Percentiles rank a stretch among this genome's conserved stretches.
phyloP scores from a whole-genome alignment of 2,888 invertebrate genomes.

The Ypsolopha sequella region DNA sequence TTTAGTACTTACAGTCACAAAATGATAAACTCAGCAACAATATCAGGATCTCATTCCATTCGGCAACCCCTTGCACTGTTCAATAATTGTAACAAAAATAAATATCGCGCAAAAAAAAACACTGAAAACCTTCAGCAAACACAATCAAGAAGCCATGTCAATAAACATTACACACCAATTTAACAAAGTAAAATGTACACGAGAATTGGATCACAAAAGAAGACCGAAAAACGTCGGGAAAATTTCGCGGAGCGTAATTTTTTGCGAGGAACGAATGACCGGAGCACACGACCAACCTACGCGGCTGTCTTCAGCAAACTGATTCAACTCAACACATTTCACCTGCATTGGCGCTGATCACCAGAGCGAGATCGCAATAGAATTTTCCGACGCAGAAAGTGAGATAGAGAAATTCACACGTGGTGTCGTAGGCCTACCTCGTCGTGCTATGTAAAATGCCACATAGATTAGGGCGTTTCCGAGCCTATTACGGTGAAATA shows the following conservation, averaged over 20 bases:
- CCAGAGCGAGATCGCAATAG: constrained; percentile 5
- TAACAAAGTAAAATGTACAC: background rate
- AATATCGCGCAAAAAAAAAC: constrained; percentile 17
- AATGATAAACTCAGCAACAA: background rate
- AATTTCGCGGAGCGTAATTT: constrained; percentile 34
- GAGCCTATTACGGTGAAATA: too few species aligned
- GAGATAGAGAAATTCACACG: constrained; percentile 43
- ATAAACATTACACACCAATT: constrained; percentile 32
- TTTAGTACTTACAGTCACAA: background rate
- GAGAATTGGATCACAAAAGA: background rate
- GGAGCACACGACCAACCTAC: constrained; percentile 37
- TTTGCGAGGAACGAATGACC: constrained; percentile 51
- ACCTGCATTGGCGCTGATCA: constrained; percentile 68
- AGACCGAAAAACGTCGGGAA: background rate
- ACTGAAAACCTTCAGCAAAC: constrained; percentile 29
- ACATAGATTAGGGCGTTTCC: too few species aligned
- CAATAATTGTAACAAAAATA: background rate
- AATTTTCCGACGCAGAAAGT: constrained; percentile 15
- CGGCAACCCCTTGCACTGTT: background rate
- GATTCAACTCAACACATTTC: constrained; percentile 26
- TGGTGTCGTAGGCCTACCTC: constrained; percentile 29
- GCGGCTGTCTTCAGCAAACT: constrained; percentile 43
- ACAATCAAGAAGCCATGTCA: constrained; percentile 26
- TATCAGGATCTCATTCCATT: background rate
- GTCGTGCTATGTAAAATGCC: constrained; percentile 15